These are phyloP conservation scores for Crossocerus cetratus DNA, from an alignment of 2,888 invertebrate genomes.

Conservation along the genomic window DNA sequence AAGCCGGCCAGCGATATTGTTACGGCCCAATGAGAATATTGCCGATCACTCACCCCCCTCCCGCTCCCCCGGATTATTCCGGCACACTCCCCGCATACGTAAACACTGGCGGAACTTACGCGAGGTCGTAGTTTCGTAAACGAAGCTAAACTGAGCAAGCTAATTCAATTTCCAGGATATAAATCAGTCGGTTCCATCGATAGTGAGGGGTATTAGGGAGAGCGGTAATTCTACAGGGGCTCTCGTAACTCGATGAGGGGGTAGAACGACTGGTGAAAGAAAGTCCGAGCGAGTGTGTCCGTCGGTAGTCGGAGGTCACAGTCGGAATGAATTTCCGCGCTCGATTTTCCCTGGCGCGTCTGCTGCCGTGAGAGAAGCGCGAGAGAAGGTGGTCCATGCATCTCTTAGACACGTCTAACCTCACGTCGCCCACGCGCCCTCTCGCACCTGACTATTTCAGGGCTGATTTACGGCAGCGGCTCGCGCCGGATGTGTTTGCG, in stretches of 20 bases:
- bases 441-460: slow-evolving; percentile 49
- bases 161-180: background rate
- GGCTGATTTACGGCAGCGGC: slow-evolving; percentile 39
- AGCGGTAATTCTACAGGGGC: background rate
- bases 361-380: too few relatives aligned
- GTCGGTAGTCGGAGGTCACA: slow-evolving; percentile 17
- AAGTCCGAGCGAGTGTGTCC: slow-evolving; percentile 25
- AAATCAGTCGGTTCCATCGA: background rate
- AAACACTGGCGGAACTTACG: background rate
- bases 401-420: slow-evolving; percentile 23
- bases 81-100: background rate
- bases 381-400: slow-evolving; percentile 13
- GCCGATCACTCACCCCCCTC: background rate
- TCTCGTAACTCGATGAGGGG: background rate
- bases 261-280: background rate
- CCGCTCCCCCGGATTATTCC: background rate
- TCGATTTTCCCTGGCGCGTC: slow-evolving; percentile 13
- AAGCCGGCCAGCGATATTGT: background rate
- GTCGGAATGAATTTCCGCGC: slow-evolving; percentile 33
- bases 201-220: background rate
- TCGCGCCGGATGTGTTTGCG: slow-evolving; percentile 40
- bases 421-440: slow-evolving; percentile 38
- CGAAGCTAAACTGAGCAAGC: background rate
- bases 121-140: background rate
- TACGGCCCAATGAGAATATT: background rate